These are phyloP conservation scores for Tor tambroides DNA, from an alignment of 2,113 vertebrate species.

Conservation along the genomic window DNA sequence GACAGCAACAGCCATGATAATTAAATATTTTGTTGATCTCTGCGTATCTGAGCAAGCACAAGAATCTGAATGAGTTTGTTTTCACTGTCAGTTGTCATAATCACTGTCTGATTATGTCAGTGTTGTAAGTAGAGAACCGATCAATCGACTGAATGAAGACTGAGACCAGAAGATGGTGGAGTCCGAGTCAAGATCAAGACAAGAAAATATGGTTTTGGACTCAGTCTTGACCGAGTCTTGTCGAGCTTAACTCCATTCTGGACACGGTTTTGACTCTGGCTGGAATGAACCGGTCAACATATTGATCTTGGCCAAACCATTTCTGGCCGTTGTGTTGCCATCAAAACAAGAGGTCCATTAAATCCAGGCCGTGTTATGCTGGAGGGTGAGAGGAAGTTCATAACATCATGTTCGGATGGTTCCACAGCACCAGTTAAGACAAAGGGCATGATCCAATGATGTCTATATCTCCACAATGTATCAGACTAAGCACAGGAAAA, in stretches of 20 bases:
- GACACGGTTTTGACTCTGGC: not conserved
- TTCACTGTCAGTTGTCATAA: too few species aligned
- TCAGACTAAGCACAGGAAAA: slow-evolving; percentile 42
- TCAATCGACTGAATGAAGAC: too few species aligned
- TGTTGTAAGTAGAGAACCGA: too few species aligned
- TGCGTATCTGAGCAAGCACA: slow-evolving; percentile 56
- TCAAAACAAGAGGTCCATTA: not conserved
- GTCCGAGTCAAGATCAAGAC: too few species aligned
- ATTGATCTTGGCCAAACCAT: not conserved
- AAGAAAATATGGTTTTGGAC: not conserved
- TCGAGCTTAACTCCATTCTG: not conserved
- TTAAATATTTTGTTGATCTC: slow-evolving; percentile 60
- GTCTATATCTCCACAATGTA: slow-evolving; percentile 34
- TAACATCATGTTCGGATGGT: slow-evolving; percentile 27
- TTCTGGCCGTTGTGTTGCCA: not conserved
- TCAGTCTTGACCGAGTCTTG: not conserved
- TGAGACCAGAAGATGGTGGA: not conserved
- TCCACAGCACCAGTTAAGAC: slow-evolving; percentile 47
- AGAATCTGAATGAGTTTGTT: slow-evolving; percentile 46
- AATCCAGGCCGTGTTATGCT: slow-evolving; percentile 17
- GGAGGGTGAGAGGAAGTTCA: slow-evolving; percentile 19
- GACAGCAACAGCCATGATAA: slow-evolving; percentile 62
- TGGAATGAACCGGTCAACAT: not conserved
- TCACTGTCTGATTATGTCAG: too few species aligned
- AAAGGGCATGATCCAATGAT: slow-evolving; percentile 28